A percentile compares a stretch with the other conserved stretches of the same genome.
Evolutionary conservation across 2,888 invertebrate genomes (phyloP).

Genomic region (Euplagia quadripunctaria): DNA sequence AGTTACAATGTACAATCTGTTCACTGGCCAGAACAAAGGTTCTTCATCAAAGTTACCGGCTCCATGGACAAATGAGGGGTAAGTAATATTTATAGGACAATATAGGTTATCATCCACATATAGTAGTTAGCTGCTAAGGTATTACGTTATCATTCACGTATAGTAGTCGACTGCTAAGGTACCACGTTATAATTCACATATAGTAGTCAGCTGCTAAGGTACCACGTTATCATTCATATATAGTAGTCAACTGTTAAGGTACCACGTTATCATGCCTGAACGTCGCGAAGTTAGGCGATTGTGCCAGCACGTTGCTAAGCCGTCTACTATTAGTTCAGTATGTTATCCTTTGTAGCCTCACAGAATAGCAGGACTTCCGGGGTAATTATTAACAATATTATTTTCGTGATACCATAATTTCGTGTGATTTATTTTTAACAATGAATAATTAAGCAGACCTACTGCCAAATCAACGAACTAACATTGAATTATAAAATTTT

Average conservation of each 20-base stretch:
- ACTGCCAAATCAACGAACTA: neutral
- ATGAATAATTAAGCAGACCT: neutral
- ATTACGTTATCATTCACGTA: too few species aligned
- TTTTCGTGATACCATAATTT: too few species aligned
- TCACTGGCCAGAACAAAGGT: constrained; percentile 87
- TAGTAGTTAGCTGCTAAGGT: neutral
- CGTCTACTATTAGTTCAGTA: neutral
- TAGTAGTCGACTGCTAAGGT: neutral
- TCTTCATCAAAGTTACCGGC: constrained; percentile 88
- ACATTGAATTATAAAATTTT: neutral
- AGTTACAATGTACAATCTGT: constrained; percentile 88
- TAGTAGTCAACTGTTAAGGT: neutral
- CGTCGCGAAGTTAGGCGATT: neutral
- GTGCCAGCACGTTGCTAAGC: neutral
- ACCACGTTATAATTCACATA: too few species aligned
- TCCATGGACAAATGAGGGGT: constrained; percentile 87
- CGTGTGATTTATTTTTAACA: neutral
- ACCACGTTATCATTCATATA: too few species aligned
- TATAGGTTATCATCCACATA: too few species aligned
- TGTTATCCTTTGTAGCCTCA: neutral
- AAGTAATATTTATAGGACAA: constrained; percentile 28
- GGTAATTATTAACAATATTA: too few species aligned
- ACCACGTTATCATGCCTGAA: neutral
- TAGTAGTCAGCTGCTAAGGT: neutral
- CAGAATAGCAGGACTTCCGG: neutral